Evolutionary conservation across 2,888 invertebrate species (phyloP).

Genomic region (Phyto melanocephala): DNA sequence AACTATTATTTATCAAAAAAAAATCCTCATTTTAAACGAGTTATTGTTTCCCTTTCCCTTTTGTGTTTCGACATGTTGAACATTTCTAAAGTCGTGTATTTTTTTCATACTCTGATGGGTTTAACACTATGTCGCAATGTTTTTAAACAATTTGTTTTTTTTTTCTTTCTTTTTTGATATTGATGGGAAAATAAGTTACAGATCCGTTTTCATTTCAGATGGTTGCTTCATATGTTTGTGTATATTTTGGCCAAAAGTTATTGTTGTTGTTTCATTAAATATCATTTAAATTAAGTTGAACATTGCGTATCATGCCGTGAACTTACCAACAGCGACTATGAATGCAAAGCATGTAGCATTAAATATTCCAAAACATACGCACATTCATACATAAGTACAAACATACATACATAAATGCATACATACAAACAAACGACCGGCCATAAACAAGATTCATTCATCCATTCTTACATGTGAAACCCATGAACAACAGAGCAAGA

Average conservation of each 20-base stretch:
- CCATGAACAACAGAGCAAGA: neutral
- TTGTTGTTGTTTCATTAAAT: slow-evolving; percentile 52
- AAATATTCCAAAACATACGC: neutral
- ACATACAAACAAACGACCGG: neutral
- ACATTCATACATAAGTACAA: neutral
- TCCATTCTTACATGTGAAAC: neutral
- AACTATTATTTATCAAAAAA: neutral
- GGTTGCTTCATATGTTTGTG: neutral
- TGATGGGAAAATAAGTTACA: slow-evolving; percentile 39
- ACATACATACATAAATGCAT: neutral
- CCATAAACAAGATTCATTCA: neutral
- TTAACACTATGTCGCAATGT: slow-evolving; percentile 4
- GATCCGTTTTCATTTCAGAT: slow-evolving; percentile 14
- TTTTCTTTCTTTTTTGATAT: neutral
- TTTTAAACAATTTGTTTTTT: neutral
- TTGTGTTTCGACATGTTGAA: neutral
- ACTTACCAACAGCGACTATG: slow-evolving; percentile 31
- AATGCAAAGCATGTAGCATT: slow-evolving; percentile 5
- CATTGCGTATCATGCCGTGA: slow-evolving; percentile 53
- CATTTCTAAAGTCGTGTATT: slow-evolving; percentile 5
- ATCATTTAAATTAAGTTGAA: slow-evolving; percentile 55
- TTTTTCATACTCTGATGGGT: neutral
- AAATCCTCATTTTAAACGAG: neutral
- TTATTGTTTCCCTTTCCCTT: neutral
- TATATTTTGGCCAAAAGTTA: slow-evolving; percentile 35